These are phyloP conservation scores for Drosophila borborema DNA, from an alignment of 2,888 invertebrate genomes.

Conservation along the genomic window DNA sequence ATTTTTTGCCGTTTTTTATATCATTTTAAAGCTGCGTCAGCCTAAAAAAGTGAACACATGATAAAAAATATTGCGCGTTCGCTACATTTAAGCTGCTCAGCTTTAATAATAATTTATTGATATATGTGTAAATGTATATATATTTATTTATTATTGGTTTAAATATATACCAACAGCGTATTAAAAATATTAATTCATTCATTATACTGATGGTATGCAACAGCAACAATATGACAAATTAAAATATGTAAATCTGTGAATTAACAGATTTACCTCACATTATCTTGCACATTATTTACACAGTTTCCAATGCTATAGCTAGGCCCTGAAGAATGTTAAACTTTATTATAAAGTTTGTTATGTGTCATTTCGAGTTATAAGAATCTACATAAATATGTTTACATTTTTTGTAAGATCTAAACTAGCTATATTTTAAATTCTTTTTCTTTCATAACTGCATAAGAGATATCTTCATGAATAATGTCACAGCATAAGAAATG, in stretches of 20 bases:
- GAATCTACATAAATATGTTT: no score
- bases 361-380: no score
- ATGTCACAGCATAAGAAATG: background rate
- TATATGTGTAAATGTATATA: background rate
- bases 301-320: background rate
- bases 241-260: background rate
- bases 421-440: no score
- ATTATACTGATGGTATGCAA: background rate
- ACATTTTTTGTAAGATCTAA: no score
- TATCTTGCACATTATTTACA: background rate
- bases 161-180: background rate
- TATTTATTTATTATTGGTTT: background rate
- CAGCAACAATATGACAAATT: background rate
- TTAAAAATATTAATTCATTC: background rate
- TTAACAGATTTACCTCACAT: background rate
- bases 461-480: no score
- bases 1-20: no score
- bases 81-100: background rate
- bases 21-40: conserved; percentile 6
- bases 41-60: conserved; percentile 20
- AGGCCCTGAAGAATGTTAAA: no score
- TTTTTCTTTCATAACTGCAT: no score
- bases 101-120: conserved; percentile 1
- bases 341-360: no score
- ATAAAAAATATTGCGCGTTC: conserved; percentile 14